Evolutionary conservation across 2,113 vertebrate genomes (phyloP).

Genomic region (Mormyrus lacerda): DNA sequence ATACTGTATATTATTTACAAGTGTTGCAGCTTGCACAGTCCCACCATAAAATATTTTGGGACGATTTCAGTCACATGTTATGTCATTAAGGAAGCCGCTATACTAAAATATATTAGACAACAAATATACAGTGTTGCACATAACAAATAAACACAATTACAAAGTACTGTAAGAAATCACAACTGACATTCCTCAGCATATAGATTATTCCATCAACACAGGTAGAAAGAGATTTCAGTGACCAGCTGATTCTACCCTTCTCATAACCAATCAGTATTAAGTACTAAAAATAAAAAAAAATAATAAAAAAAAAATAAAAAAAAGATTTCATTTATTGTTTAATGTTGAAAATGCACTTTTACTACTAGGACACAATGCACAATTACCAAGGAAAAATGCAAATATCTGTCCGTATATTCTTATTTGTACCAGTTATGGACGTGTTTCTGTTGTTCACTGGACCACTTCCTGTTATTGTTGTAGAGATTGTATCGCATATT

Average conservation of each 20-base stretch:
- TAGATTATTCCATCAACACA: conserved; percentile 21
- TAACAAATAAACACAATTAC: conserved; percentile 32
- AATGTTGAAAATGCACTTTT: conserved; percentile 54
- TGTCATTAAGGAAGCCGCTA: conserved; percentile 3
- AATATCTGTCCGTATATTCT: conserved; percentile 45
- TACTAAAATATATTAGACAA: conserved; percentile 5
- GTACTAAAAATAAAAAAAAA: conserved; percentile 25
- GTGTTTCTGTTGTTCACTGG: conserved; percentile 62
- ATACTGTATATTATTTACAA: conserved; percentile 21
- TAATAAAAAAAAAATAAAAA: conserved; percentile 7
- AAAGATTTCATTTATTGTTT: neutral
- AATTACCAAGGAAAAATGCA: neutral
- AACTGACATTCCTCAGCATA: conserved; percentile 20
- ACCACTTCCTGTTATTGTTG: conserved; percentile 66
- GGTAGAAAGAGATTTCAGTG: conserved; percentile 48
- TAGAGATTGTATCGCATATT: conserved; percentile 74
- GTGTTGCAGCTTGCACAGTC: conserved; percentile 1
- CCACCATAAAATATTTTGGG: neutral
- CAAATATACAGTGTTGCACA: conserved; percentile 1
- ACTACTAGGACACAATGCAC: conserved; percentile 42
- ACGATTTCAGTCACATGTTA: neutral
- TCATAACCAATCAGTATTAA: conserved; percentile 47
- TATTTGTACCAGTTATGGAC: conserved; percentile 72
- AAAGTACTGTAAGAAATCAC: conserved; percentile 20
- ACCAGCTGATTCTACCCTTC: conserved; percentile 51